Evolutionary conservation across 1,140 invertebrate genomes (phyloP).

Genomic region (Zaprionus taronus): DNA sequence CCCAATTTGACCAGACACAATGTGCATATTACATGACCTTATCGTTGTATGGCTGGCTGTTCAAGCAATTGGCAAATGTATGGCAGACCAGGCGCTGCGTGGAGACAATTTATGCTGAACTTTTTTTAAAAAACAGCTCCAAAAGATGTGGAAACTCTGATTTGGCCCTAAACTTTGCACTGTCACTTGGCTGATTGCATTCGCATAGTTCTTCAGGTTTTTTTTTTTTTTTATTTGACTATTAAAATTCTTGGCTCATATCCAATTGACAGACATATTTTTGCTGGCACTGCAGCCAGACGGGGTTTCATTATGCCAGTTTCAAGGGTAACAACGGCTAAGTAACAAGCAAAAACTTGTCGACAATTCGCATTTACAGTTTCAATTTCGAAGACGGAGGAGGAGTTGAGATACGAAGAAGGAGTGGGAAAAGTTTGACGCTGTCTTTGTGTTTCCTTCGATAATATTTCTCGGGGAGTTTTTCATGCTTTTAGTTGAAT

Average conservation of each 20-base stretch:
- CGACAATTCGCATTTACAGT: slow-evolving; percentile 48
- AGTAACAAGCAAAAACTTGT: slow-evolving; percentile 54
- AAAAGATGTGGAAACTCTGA: slow-evolving; percentile 19
- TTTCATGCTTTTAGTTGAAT: slow-evolving; percentile 64
- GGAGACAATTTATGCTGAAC: slow-evolving; percentile 20
- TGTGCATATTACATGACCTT: slow-evolving; percentile 39
- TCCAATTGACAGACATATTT: slow-evolving; percentile 66
- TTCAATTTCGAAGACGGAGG: slow-evolving; percentile 36
- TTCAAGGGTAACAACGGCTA: slow-evolving; percentile 46
- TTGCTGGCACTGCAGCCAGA: slow-evolving; percentile 16
- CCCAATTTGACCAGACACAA: slow-evolving; percentile 15
- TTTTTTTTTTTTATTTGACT: slow-evolving; percentile 47
- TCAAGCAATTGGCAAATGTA: slow-evolving; percentile 48
- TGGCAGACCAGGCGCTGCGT: not conserved
- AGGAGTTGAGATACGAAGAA: not conserved
- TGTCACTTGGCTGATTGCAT: slow-evolving; percentile 70
- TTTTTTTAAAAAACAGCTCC: not conserved
- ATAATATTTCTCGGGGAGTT: slow-evolving; percentile 29
- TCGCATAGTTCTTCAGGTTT: slow-evolving; percentile 44
- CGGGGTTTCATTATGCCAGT: slow-evolving; percentile 63
- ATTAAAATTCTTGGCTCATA: slow-evolving; percentile 66
- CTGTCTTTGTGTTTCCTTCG: slow-evolving; percentile 32
- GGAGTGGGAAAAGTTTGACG: slow-evolving; percentile 29
- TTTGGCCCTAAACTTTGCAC: slow-evolving; percentile 54
- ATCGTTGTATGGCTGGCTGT: slow-evolving; percentile 19